Evolutionary conservation across 2,797 vertebrate genomes (phyloP), one percentile per base, ranked within the genome.

Genomic region (Erithacus rubecula): DNA sequence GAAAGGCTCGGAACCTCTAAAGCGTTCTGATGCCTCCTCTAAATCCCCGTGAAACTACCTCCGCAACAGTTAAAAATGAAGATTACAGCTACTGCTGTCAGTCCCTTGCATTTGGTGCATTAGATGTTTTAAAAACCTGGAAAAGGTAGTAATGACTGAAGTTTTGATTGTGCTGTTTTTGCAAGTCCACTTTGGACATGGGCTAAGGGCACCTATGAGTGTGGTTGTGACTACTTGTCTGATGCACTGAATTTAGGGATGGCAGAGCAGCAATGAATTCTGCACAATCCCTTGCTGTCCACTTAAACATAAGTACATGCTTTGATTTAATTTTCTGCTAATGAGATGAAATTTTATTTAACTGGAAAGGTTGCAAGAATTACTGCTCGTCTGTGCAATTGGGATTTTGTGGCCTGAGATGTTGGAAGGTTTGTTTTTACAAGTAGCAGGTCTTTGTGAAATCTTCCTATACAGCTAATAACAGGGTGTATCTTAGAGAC

Each of bases 291-390:
- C 64, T 86, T 34, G 44, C 60, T 82, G 52, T 58, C 60, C 59
- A 11, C 34, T 81, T 85, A 36, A 56, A 41, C 55, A 29, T 41
- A 52, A 94, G 52, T 59, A 46, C 27, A 14, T 12, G 19, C 60
- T 87, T 72, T 68, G 62, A 85, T 91, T 89, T 71, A 51, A 85
- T 88, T 96, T 94, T 55, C 64, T 72, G 9, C 67, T 72, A 67
- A 81, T 23, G 43, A 77, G 53, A 49, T 55, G 44, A 59, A 49
- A 85, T 87, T 67, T 77, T 58, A 49, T 49, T 81, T 36, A 24
- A 41, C 46, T 86, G 60, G 26, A 64, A 55, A 87, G 37, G 37
- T 49, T 80, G 23, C 27, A n/a, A 23, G 34, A 55, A 29, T 78
- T 79, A 30, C 77, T 67, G 34, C 39, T 10, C 6, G 0, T 37